Evolutionary conservation across 2,113 vertebrate species (phyloP).

Genomic region (Microtus montanus): DNA sequence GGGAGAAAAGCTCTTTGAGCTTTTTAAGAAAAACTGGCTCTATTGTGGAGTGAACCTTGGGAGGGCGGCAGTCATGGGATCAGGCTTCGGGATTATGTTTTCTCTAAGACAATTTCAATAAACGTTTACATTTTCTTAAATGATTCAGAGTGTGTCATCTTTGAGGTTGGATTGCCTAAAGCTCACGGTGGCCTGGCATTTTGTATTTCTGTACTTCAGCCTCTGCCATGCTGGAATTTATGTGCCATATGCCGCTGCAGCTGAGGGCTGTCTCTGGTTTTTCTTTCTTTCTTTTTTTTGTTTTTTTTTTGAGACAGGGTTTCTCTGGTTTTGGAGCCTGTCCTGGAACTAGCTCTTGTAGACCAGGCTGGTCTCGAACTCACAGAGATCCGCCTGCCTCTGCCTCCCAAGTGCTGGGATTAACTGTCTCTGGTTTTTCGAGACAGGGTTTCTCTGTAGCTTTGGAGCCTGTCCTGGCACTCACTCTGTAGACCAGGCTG

Average conservation of each 20-base stretch:
- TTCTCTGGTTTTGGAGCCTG: no score
- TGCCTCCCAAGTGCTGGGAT: not conserved
- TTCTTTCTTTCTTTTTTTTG: no score
- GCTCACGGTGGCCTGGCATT: not conserved
- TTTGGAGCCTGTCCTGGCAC: no score
- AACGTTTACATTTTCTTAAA: not conserved
- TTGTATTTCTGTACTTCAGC: not conserved
- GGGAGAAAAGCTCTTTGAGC: not conserved
- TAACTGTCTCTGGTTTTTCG: no score
- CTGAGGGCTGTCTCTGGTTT: not conserved
- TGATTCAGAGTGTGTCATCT: not conserved
- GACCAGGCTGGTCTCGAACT: no score
- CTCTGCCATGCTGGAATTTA: not conserved
- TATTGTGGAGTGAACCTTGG: not conserved
- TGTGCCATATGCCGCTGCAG: not conserved
- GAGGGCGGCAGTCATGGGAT: not conserved
- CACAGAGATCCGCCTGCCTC: not conserved
- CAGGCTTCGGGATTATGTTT: not conserved
- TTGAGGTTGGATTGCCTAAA: not conserved
- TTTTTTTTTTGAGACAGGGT: no score
- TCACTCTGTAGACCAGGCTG: no score
- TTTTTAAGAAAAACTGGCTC: not conserved
- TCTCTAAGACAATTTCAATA: constrained; percentile 17
- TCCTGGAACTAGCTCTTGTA: no score
- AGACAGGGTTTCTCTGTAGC: no score